Base-by-base conservation (phyloP, 2,888 invertebrate species). In the Cremastobaeus sp. region DNA sequence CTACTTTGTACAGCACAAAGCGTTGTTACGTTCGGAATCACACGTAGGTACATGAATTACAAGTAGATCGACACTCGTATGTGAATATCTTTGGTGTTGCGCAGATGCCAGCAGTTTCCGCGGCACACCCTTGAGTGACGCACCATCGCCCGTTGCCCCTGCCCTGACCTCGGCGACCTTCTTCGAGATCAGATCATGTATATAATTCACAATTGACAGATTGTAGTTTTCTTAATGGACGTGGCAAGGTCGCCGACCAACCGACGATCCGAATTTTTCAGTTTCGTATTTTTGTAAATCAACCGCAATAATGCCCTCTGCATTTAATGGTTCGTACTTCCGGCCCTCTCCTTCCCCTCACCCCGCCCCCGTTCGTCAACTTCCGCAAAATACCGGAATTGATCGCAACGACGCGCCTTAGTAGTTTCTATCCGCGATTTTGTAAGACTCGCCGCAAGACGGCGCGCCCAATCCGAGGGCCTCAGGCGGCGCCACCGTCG, bases 61-160 rank as follows among this genome's bases (percentile, higher is more conserved):
- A 48, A 18, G 17, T 9, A 47, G 14, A 39, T 30, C 11, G 32
- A 48, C 55, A 34, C 17, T 48, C 30, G 9, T 34, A 59, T 15
- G 32, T 45, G 39, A 35, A 43, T 52, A 45, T 68, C 34, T 35
- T 64, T 55, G 34, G 83, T 85, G 85, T 84, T 82, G 83, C 76
- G 78, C 81, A 78, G 76, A 85, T 83, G 85, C 85, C 86, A 85
- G 84, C 85, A 86, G 41, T 55, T 64, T 12, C 11, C 21, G 34
- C 43, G 14, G 57, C 25, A 14, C 25, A 34, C 57, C 34, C 48
- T 32, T 32, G 39, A 39, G n/a, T 43, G 47, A 34, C 30, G 34
- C 43, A 25, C 15, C 45, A 35, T 45, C 45, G 9, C 20, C 37
- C 8, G 8, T 25, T 25, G 25, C 30, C 47, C 18, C 18, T 35